Base-by-base conservation (phyloP, 2,888 invertebrate species). In the Tenthredo scrophulariae region DNA sequence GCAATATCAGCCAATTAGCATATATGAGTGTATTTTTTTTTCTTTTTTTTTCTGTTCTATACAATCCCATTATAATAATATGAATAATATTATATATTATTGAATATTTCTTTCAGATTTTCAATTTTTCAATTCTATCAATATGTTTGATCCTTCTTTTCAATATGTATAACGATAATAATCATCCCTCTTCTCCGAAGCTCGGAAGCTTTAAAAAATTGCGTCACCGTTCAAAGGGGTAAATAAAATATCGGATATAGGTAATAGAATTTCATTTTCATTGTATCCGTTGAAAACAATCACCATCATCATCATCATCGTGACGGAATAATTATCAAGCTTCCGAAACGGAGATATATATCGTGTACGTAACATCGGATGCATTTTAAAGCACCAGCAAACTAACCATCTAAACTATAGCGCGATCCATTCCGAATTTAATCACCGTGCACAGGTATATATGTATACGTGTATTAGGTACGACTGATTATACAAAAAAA, bases 1-100 rank as follows among this genome's bases (percentile, higher is more conserved):
- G 91, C 91, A 90, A 91, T 89, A 91, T 91, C 90, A 91, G 91
- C 89, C 90, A 89, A 90, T 91, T 88, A 90, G 89, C 89, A 86
- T 80, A 62, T 50, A 62, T 40, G 37, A 40, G 58, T 80, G n/a
- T 62, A n/a, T 80, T 87, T 86, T 86, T 86, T 86, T 37, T 87
- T 87, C 85, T 80, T 87, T 86, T 86, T 86, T 86, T 37, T 87
- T 87, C 85, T 87, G 87, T 89, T 79, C 37, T 40, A 58, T 58
- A 77, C 26, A 79, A 26, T 46, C 46, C 43, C 46, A 75, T 6
- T 10, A n/a, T 9, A 70, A 7, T 15, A 70, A 37, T 70, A 33
- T 70, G 18, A 70, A 18, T 3, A 15, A 15, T 70, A 37, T 70
- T 18, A 26, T 62, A 58, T 58, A 10, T 18, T 50, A 18, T n/a